Base-by-base conservation (phyloP, 2,113 vertebrate genomes). In the Tachysurus vachellii region DNA sequence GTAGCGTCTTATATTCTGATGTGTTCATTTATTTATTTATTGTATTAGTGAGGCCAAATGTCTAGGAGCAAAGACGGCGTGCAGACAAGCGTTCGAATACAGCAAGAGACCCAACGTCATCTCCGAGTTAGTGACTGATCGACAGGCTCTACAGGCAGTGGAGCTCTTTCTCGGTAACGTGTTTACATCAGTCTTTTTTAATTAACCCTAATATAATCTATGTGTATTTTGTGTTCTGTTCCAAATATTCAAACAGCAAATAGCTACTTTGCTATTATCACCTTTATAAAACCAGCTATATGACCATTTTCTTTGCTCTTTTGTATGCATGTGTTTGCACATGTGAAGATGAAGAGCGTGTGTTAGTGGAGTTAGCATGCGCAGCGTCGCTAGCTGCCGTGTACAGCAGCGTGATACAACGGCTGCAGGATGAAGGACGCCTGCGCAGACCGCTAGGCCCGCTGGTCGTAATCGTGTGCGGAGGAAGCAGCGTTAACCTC, bases 311-410 rank as follows among this genome's bases (percentile, higher is more conserved):
- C 12, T 77, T 14, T 10, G 19, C 47, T 77, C n/a, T 79, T 54
- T 11, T 71, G 13, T 82, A 26, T 68, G 23, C 57, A 7, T 76
- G 19, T 86, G 23, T 85, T n/a, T 64, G 16, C 42, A 31, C 76
- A 7, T 70, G 61, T 76, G n/a, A 85, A 96, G 95, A 96, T 90
- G 95, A 96, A 83, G 95, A 96, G 91, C 94, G 95, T 4, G 94
- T 96, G 61, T n/a, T 96, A 90, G 96, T 96, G 91, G 95, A 96
- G 90, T 87, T 96, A 89, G 94, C 96, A 0, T 96, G 95, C 42
- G 95, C 95, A 61, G 96, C 96, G 0, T 91, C 94, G 0, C 88
- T 96, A 0, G 94, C 95, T 26, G 94, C 95, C 0, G 91, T 96
- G 50, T 96, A 96, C 92, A 92, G 90, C 7, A 93, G 94, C 1